phyloP scores from a whole-genome alignment of 2,888 invertebrate species.

The Charanyca ferruginea region DNA sequence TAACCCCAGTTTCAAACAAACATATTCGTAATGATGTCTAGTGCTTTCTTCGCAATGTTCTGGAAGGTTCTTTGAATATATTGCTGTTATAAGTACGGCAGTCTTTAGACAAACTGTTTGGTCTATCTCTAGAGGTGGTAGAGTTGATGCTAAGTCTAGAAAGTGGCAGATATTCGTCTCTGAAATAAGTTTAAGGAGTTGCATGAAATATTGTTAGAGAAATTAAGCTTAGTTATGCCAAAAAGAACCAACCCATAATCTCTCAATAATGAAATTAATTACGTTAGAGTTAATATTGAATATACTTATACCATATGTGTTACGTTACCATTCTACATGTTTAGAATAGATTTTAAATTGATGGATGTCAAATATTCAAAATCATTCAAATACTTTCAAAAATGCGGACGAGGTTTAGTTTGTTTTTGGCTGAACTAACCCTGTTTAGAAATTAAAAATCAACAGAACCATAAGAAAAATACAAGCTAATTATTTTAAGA shows the following conservation, averaged over 20 bases:
- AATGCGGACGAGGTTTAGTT: no score
- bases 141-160: conserved; percentile 79
- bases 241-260: not conserved
- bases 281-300: no score
- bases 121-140: conserved; percentile 77
- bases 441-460: no score
- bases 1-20: conserved; percentile 81
- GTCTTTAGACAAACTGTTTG: conserved; percentile 75
- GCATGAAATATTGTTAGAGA: not conserved
- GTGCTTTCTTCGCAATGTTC: conserved; percentile 63
- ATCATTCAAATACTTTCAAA: no score
- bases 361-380: no score
- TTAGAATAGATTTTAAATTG: no score
- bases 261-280: not conserved
- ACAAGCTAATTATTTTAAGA: not conserved
- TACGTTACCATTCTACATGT: no score
- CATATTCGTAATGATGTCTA: conserved; percentile 77
- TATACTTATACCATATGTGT: no score
- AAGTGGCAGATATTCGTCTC: conserved; percentile 81
- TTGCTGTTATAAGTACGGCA: conserved; percentile 79
- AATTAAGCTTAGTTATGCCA: no score
- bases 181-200: conserved; percentile 61
- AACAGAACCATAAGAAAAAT: not conserved
- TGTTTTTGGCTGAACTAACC: no score
- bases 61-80: conserved; percentile 77